Evolutionary conservation across 2,888 invertebrate genomes (phyloP).

Genomic region (Drosophila lutescens): DNA sequence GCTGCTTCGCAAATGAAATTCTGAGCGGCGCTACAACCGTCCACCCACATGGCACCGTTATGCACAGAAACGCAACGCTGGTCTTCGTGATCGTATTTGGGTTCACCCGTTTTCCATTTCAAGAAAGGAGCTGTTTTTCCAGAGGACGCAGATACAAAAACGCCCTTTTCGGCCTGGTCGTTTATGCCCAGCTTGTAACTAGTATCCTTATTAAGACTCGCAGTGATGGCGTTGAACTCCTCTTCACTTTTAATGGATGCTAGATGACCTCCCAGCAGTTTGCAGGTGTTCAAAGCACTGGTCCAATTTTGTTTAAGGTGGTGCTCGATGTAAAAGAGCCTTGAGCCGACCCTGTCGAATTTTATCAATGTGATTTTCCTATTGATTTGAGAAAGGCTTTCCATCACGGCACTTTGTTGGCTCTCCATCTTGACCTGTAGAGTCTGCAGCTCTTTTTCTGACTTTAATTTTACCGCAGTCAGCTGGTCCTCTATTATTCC

Average conservation of each 20-base stretch:
- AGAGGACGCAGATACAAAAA: slow-evolving; percentile 4
- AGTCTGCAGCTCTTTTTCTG: background rate
- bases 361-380: background rate
- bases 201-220: background rate
- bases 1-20: background rate
- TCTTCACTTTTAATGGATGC: background rate
- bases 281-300: background rate
- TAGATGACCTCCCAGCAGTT: background rate
- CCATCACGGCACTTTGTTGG: background rate
- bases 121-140: slow-evolving; percentile 9
- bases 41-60: slow-evolving; percentile 9
- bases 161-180: background rate
- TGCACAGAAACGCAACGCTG: slow-evolving; percentile 6
- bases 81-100: accelerated
- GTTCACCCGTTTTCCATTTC: slow-evolving; percentile 7
- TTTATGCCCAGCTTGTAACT: slow-evolving; percentile 6
- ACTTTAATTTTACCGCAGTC: background rate
- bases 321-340: background rate
- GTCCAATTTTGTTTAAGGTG: background rate
- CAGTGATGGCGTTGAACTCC: background rate
- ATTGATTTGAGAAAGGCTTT: background rate
- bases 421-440: background rate
- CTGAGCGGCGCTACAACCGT: background rate
- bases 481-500: background rate
- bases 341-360: background rate